Evolutionary conservation across 2,113 vertebrate species (phyloP).

Genomic region (Serilophus lunatus): DNA sequence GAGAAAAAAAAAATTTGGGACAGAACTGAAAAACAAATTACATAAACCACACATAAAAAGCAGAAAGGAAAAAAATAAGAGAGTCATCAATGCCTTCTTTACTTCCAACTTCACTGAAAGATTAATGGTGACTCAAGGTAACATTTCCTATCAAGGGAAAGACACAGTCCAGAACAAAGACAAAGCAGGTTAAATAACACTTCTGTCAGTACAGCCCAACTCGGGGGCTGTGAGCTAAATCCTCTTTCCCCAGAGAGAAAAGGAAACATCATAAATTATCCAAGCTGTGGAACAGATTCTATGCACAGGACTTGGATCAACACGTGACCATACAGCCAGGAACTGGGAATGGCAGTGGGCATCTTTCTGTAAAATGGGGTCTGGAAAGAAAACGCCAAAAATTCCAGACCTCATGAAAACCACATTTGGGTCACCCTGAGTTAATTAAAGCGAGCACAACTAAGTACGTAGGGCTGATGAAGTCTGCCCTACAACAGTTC

Average conservation of each 20-base stretch:
- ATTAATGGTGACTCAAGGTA: not conserved
- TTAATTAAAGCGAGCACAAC: not conserved
- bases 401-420: not conserved
- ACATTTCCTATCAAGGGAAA: not conserved
- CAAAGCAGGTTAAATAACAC: not conserved
- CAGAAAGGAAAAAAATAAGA: not conserved
- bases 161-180: not conserved
- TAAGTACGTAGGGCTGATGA: not conserved
- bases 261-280: not conserved
- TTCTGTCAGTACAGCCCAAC: not conserved
- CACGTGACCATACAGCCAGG: not conserved
- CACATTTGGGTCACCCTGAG: not conserved
- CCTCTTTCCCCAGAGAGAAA: not conserved
- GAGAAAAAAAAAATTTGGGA: not conserved
- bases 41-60: not conserved
- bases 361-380: not conserved
- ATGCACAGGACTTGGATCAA: not conserved
- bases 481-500: not conserved
- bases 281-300: not conserved
- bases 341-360: not conserved
- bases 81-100: not conserved
- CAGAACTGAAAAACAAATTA: not conserved
- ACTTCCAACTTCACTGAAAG: not conserved
- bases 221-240: not conserved
- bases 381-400: not conserved